Percentiles rank a stretch among this genome's conserved stretches.
These are phyloP conservation scores for Zophobas atratus DNA, from an alignment of 1,140 invertebrate genomes.

Conservation along the genomic window DNA sequence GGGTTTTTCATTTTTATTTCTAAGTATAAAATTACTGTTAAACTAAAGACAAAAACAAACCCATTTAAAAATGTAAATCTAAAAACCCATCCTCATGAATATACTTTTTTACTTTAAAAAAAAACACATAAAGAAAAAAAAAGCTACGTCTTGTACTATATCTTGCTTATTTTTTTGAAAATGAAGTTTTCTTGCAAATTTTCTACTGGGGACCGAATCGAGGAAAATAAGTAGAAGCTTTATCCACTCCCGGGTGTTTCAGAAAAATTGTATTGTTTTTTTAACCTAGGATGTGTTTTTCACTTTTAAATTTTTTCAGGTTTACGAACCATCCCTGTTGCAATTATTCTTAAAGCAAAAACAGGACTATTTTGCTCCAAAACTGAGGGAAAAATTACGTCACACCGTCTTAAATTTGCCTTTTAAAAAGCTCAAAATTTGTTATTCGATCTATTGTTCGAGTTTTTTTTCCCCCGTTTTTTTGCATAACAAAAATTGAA, in stretches of 20 bases:
- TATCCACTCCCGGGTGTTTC: neutral
- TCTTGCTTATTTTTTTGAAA: too few species aligned
- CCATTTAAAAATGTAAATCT: too few species aligned
- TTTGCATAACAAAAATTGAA: constrained; percentile 28
- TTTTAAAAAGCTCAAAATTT: constrained; percentile 49
- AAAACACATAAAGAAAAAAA: too few species aligned
- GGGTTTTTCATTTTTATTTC: too few species aligned
- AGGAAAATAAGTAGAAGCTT: too few species aligned
- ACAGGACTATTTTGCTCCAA: constrained; percentile 44
- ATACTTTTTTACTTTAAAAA: too few species aligned
- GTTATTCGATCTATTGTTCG: constrained; percentile 47
- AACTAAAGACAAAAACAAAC: too few species aligned
- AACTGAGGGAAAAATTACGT: constrained; percentile 53
- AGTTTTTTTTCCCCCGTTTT: constrained; percentile 41
- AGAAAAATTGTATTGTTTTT: constrained; percentile 23
- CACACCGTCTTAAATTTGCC: constrained; percentile 50
- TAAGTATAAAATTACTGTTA: too few species aligned
- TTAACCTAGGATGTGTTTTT: constrained; percentile 47
- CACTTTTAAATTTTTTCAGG: constrained; percentile 52
- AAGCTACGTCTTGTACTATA: too few species aligned
- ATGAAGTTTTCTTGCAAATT: too few species aligned
- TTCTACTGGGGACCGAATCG: too few species aligned
- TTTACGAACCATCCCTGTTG: constrained; percentile 51
- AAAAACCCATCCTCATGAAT: too few species aligned
- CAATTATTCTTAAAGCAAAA: constrained; percentile 51